These are phyloP conservation scores for Agrotis puta DNA, from an alignment of 2,888 invertebrate genomes.

Conservation along the genomic window DNA sequence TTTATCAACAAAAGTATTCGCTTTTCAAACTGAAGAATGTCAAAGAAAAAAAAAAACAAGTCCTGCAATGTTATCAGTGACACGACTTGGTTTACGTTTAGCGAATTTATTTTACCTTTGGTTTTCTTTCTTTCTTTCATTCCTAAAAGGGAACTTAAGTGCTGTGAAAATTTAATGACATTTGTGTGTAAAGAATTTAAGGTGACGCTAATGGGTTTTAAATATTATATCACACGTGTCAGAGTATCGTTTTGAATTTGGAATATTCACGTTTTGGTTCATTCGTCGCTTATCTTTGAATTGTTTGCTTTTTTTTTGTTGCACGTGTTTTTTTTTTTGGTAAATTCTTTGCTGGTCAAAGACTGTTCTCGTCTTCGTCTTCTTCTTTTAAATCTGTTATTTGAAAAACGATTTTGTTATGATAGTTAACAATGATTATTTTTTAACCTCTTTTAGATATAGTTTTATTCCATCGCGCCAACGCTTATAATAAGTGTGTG, in stretches of 20 bases:
- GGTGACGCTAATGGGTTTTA: neutral
- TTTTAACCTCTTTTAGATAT: no score
- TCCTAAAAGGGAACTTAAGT: constrained; percentile 5
- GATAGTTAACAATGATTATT: no score
- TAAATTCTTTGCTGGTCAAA: no score
- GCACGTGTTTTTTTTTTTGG: neutral
- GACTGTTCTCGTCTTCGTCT: no score
- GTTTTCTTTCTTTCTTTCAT: constrained; percentile 25
- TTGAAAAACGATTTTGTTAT: no score
- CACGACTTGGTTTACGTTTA: constrained; percentile 51
- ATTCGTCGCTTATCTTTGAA: no score
- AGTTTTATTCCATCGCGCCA: constrained; percentile 2
- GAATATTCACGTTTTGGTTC: neutral
- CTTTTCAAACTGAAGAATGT: constrained; percentile 6
- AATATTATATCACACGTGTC: constrained; percentile 9
- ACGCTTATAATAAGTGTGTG: constrained; percentile 12
- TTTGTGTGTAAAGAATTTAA: constrained; percentile 33
- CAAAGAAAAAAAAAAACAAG: constrained; percentile 44
- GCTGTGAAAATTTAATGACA: constrained; percentile 31
- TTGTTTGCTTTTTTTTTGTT: no score
- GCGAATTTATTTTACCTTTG: constrained; percentile 49
- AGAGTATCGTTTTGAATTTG: neutral
- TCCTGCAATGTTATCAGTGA: constrained; percentile 55
- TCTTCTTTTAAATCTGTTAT: no score
- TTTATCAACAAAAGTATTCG: constrained; percentile 49